phyloP scores from a whole-genome alignment of 2,113 vertebrate genomes.

The Manacus vitellinus region DNA sequence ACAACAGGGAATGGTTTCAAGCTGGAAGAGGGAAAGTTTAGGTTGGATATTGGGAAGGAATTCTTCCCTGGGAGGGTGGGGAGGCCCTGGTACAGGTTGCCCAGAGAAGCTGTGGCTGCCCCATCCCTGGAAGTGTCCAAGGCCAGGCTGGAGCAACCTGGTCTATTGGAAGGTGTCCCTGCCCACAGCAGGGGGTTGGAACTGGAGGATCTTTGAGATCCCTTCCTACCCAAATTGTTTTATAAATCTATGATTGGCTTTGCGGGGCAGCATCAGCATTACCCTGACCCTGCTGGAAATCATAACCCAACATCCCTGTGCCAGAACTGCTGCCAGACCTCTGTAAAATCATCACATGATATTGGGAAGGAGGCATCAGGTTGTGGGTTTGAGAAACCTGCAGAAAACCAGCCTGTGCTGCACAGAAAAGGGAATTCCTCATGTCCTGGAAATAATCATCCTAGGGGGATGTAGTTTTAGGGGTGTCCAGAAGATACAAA shows the following conservation, averaged over 20 bases:
- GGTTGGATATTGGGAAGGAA: background rate
- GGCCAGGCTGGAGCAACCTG: background rate
- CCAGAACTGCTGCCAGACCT: background rate
- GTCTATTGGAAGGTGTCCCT: background rate
- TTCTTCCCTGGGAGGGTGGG: fast-evolving
- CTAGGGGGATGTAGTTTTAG: fast-evolving
- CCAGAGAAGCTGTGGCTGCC: background rate
- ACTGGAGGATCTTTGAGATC: background rate
- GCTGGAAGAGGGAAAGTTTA: background rate
- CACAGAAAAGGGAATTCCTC: background rate
- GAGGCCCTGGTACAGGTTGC: fast-evolving
- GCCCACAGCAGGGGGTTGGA: fast-evolving
- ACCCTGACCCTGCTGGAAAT: fast-evolving
- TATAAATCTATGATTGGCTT: background rate
- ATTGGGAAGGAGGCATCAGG: background rate
- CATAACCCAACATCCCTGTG: background rate
- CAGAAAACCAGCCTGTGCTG: background rate
- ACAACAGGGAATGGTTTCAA: background rate
- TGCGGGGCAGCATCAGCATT: background rate
- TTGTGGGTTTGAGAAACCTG: background rate
- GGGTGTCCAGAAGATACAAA: background rate
- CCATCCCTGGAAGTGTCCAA: background rate
- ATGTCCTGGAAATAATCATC: background rate
- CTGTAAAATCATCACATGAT: fast-evolving
- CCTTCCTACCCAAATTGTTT: background rate